phyloP scores from a whole-genome alignment of 1,140 invertebrate genomes.

The Anastrepha ludens region DNA sequence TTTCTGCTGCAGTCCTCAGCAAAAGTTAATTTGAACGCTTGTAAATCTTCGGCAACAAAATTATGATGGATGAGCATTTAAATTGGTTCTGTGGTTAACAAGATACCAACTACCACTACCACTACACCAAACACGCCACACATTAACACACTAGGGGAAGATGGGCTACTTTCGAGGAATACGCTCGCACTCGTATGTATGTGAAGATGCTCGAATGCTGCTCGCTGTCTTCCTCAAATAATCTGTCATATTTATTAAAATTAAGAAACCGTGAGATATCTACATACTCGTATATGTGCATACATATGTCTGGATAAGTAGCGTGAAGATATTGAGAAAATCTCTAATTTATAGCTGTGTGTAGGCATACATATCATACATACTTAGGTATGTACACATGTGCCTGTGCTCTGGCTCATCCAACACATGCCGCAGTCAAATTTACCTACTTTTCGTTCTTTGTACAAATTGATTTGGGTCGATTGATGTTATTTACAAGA shows the following conservation, averaged over 20 bases:
- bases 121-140: neutral
- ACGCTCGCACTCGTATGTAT: no score
- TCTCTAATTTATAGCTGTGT: neutral
- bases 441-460: conserved; percentile 21
- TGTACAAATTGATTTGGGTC: conserved; percentile 44
- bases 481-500: neutral
- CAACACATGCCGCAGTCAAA: conserved; percentile 29
- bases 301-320: neutral
- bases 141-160: neutral
- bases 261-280: conserved; percentile 44
- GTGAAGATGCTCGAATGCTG: no score
- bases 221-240: neutral
- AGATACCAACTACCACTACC: conserved; percentile 4
- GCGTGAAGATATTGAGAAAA: conserved; percentile 19
- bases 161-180: neutral
- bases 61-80: conserved; percentile 69
- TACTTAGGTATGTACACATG: neutral
- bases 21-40: conserved; percentile 67
- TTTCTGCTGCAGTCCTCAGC: no score
- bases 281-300: no score
- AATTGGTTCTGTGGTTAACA: conserved; percentile 48
- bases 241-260: conserved; percentile 49
- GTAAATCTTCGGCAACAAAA: conserved; percentile 69
- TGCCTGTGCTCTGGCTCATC: neutral
- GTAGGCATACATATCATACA: neutral